Conservation (phyloP, 2,888 invertebrate genomes). For the Microplitis deprimator region DNA sequence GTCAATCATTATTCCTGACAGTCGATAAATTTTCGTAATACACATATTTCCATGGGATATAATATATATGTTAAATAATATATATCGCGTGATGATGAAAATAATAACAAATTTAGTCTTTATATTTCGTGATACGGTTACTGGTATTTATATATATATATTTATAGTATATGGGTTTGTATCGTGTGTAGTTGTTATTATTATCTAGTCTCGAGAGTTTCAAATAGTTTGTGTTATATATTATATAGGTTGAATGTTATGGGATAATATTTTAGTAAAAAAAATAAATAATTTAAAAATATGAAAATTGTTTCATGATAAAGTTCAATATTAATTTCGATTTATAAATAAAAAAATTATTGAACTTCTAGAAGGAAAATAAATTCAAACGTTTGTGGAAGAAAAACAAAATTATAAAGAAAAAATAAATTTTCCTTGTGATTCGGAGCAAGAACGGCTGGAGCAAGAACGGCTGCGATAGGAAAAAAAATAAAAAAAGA, state of each 20-base stretch:
- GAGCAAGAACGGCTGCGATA: too few species aligned
- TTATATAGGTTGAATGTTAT: background rate
- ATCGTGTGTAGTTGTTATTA: background rate
- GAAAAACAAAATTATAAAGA: too few species aligned
- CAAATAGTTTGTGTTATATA: conserved; percentile 10
- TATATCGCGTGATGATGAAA: background rate
- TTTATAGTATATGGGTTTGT: background rate
- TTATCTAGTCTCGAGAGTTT: conserved; percentile 27
- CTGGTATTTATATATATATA: background rate
- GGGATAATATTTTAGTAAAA: too few species aligned
- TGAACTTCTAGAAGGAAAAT: too few species aligned
- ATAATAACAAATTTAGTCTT: conserved; percentile 50
- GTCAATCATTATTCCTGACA: conserved; percentile 26
- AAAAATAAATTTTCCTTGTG: too few species aligned
- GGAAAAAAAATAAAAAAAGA: too few species aligned
- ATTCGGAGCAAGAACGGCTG: too few species aligned
- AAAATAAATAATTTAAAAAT: too few species aligned
- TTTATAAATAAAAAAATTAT: too few species aligned
- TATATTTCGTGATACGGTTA: background rate
- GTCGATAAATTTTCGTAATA: conserved; percentile 32
- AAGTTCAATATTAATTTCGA: too few species aligned
- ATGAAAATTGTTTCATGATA: too few species aligned
- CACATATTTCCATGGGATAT: conserved; percentile 26
- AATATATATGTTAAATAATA: conserved; percentile 4
- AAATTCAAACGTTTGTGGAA: too few species aligned